Conservation (phyloP, 2,113 vertebrate genomes). For the Cyanoliseus patagonus region DNA sequence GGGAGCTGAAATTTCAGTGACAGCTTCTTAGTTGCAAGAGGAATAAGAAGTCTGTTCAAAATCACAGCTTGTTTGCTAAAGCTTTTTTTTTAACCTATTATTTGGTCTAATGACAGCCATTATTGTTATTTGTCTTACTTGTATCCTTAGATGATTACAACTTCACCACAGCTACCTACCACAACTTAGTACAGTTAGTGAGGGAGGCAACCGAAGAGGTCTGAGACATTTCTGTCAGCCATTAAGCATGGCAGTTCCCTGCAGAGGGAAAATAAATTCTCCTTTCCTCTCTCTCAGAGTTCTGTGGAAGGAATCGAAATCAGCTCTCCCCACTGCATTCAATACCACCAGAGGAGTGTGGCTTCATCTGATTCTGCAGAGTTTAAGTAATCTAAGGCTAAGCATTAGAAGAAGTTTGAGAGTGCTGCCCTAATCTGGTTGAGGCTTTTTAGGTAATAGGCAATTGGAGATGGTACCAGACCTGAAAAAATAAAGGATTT, state of each 20-base stretch:
- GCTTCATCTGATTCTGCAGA: background rate
- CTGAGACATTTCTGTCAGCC: background rate
- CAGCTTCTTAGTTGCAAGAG: background rate
- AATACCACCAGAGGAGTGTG: background rate
- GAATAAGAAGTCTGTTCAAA: background rate
- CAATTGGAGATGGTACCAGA: background rate
- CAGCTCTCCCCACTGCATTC: background rate
- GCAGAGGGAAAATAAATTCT: slow-evolving; percentile 3
- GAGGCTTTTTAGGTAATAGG: background rate
- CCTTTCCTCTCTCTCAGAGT: background rate
- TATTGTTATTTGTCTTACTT: background rate
- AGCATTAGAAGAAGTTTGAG: background rate
- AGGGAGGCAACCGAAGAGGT: background rate
- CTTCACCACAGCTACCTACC: background rate
- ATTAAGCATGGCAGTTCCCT: background rate
- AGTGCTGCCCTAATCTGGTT: background rate
- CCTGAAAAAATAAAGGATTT: background rate
- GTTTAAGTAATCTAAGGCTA: background rate
- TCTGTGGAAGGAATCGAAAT: background rate
- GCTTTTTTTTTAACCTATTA: background rate
- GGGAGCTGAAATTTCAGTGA: background rate
- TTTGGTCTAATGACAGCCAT: background rate
- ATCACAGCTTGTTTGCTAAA: background rate
- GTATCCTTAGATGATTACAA: background rate
- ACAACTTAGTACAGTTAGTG: background rate